Evolutionary conservation across 2,113 vertebrate species (phyloP), one percentile per base, ranked within the genome.

Genomic region (Gobio gobio): DNA sequence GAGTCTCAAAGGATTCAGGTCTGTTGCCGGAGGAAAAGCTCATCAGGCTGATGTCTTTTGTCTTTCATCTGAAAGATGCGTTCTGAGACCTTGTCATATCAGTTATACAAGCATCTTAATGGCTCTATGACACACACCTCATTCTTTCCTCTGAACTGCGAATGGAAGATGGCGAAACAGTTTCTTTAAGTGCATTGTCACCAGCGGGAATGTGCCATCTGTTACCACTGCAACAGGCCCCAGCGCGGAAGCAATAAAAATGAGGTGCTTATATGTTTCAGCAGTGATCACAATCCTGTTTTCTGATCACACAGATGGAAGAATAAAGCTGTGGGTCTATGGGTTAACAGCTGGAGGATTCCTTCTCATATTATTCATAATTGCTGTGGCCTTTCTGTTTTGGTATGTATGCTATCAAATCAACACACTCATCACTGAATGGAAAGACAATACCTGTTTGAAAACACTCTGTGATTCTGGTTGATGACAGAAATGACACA

Each of bases 301-400:
- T 88, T 91, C 68, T 91, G 77, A 90, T 93, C 93, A 83, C 77
- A 93, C 95, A 99, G 98, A 99, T 94, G 98, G 98, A 80, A 95
- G 96, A 93, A 93, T 98, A 85, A 98, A 97, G 94, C 91, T 97
- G 54, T 99, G 98, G 98, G 98, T 99, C 78, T 99, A 99, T 4
- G 97, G 96, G 3, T 96, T 97, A 90, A 97, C 96, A 68, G 97
- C 94, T 77, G 96, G 95, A 1, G 95, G 96, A 90, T 97, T 98
- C 93, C 90, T 99, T 89, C 89, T 99, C 86, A 94, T 99, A 83
- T 88, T 98, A 93, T 95, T 97, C 91, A 92, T 98, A 85, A 95
- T 97, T 90, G 95, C 97, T 76, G 93, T 96, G 86, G 97, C 96
- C 66, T 99, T 97, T 92, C 89, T 99, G 90, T 90, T 98, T 92